Base-by-base conservation (phyloP, 2,888 invertebrate species). In the Aleiodes leptofemur region DNA sequence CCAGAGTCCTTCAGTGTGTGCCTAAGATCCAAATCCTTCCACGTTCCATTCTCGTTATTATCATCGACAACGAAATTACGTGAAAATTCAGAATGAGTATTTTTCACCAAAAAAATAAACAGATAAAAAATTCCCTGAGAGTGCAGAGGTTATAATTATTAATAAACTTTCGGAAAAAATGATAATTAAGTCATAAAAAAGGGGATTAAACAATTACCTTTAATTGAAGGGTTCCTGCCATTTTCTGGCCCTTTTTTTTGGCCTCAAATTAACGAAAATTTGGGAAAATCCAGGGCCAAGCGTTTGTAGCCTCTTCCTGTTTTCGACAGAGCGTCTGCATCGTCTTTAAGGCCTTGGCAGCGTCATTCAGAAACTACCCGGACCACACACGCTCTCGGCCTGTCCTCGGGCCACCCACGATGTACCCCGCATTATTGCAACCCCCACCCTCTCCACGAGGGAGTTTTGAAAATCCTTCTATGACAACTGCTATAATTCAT, bases 401-500 rank as follows among this genome's bases (percentile, higher is more conserved):
- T 78, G 77, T 81, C 80, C 69, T 70, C 72, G 75, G 87, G 78
- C 86, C 87, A 86, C 86, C 86, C 86, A 86, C 86, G 84, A 82
- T 77, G 83, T 74, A 68, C 73, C 68, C 68, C 51, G 66, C 68
- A 73, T 69, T 50, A 69, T 77, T 76, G 78, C 79, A 76, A 29
- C 76, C 72, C 73, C 71, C 78, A 71, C 69, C 64, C 73, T 53
- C 73, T 51, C 69, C 57, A 31, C 31, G 13, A 57, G 8, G 57
- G 53, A 29, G 61, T 76, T 59, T 73, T 70, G 64, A 75, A 75
- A 43, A 43, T 61, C n/a, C 14, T 38, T 76, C 77, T 74, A 74
- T 75, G 77, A 77, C 77, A 73, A 75, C 38, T 64, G 61, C 56
- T 1, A 23, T 23, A 23, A 23, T 34, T 34, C 34, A 6, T 34